These are phyloP conservation scores for Drosophila cracens DNA, from an alignment of 2,888 invertebrate species.

Conservation along the genomic window DNA sequence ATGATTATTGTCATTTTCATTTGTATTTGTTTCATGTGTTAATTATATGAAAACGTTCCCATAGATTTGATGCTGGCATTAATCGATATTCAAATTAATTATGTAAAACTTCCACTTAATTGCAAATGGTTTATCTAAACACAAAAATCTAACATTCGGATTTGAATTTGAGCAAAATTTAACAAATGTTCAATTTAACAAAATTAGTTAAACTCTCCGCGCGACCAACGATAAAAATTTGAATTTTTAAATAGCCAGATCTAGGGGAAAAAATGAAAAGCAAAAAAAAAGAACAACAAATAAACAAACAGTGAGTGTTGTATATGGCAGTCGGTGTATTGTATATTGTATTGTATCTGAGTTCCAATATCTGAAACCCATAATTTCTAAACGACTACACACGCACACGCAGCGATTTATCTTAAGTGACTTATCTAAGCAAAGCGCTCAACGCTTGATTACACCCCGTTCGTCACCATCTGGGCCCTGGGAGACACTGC, in stretches of 20 bases:
- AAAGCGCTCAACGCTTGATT: slow-evolving; percentile 72
- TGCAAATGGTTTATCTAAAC: slow-evolving; percentile 61
- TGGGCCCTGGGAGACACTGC: slow-evolving; percentile 14
- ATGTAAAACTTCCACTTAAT: slow-evolving; percentile 71
- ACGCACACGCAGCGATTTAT: slow-evolving; percentile 65
- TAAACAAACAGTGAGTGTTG: slow-evolving; percentile 23
- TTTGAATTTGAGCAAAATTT: slow-evolving; percentile 59
- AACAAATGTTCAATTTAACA: slow-evolving; percentile 69
- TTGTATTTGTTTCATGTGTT: not conserved
- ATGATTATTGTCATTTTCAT: not conserved
- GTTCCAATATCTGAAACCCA: slow-evolving; percentile 69
- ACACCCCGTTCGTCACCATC: slow-evolving; percentile 49
- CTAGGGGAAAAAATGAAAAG: not conserved
- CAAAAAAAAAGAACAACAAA: slow-evolving; percentile 13
- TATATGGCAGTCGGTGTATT: slow-evolving; percentile 44
- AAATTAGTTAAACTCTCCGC: slow-evolving; percentile 70
- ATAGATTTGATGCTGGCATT: slow-evolving; percentile 25
- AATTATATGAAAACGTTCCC: slow-evolving; percentile 42
- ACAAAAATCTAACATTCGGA: slow-evolving; percentile 42
- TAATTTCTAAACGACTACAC: slow-evolving; percentile 66
- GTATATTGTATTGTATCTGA: slow-evolving; percentile 57
- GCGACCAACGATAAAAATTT: slow-evolving; percentile 47
- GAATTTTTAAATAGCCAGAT: slow-evolving; percentile 52
- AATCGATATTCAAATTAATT: slow-evolving; percentile 65
- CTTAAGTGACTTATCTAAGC: slow-evolving; percentile 75